A percentile compares a stretch with the other conserved stretches of the same genome.
phyloP scores from a whole-genome alignment of 2,888 invertebrate species.

The Ernsta delagoae region DNA sequence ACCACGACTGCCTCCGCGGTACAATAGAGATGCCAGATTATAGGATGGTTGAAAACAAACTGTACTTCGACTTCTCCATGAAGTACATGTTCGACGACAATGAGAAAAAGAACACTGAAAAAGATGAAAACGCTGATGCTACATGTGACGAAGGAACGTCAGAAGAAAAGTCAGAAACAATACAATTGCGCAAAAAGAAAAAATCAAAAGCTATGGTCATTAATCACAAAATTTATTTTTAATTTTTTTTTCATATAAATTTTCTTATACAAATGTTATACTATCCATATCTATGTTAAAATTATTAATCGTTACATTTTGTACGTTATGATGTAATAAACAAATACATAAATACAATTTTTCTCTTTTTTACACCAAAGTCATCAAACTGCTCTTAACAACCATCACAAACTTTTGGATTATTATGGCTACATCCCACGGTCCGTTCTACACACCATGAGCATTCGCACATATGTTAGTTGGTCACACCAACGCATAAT shows the following conservation, averaged over 20 bases:
- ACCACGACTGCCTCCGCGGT: slow-evolving; percentile 84
- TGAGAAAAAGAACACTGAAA: slow-evolving; percentile 43
- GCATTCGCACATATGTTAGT: no score
- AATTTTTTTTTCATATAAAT: slow-evolving; percentile 37
- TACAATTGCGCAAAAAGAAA: slow-evolving; percentile 43
- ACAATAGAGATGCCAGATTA: slow-evolving; percentile 74
- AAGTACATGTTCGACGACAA: slow-evolving; percentile 58
- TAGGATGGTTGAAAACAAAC: slow-evolving; percentile 72
- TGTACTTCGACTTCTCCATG: slow-evolving; percentile 74
- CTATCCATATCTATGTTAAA: no score
- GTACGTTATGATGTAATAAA: slow-evolving; percentile 9
- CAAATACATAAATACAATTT: no score
- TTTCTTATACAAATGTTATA: neutral
- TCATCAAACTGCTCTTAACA: no score
- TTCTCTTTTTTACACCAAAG: no score
- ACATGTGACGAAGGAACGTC: slow-evolving; percentile 10
- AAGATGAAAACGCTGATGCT: slow-evolving; percentile 18
- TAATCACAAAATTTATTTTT: slow-evolving; percentile 80
- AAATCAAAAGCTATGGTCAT: slow-evolving; percentile 78
- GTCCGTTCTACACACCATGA: no score
- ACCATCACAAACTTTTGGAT: no score
- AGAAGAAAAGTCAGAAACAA: slow-evolving; percentile 26
- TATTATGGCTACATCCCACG: no score
- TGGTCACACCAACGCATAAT: no score
- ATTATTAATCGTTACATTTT: slow-evolving; percentile 23